A percentile compares a stretch with the other conserved stretches of the same genome.
Evolutionary conservation across 2,113 vertebrate species (phyloP).

Genomic region (Anguilla japonica): DNA sequence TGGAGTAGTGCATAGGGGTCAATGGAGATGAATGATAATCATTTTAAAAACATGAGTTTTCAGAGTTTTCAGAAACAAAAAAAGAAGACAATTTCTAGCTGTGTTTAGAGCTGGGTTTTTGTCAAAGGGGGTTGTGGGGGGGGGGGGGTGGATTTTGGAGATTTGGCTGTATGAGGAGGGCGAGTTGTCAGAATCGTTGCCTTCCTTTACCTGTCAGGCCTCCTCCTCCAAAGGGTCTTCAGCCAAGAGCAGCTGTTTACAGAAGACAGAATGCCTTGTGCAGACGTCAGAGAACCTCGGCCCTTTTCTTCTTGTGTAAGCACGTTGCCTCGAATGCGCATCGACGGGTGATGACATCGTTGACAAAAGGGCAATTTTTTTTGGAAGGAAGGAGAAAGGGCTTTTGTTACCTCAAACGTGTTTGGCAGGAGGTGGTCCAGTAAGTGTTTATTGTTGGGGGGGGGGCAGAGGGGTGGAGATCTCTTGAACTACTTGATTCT

Average conservation of each 20-base stretch:
- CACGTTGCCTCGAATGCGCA: background rate
- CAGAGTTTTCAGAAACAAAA: background rate
- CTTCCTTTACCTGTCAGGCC: constrained; percentile 39
- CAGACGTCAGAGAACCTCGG: background rate
- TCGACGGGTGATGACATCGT: constrained; percentile 18
- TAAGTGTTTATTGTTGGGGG: background rate
- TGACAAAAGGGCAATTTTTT: constrained; percentile 10
- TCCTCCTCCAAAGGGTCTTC: constrained; percentile 35
- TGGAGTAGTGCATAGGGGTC: background rate
- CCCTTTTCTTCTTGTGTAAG: background rate
- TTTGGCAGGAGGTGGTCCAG: constrained; percentile 8
- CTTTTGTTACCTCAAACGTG: background rate
- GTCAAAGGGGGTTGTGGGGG: background rate
- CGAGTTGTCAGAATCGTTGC: constrained; percentile 51
- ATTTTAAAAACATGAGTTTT: background rate
- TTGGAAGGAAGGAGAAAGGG: constrained; percentile 3
- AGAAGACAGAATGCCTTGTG: constrained; percentile 54
- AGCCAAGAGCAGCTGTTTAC: constrained; percentile 60
- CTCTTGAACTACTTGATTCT: background rate
- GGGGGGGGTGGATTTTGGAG: too few species aligned
- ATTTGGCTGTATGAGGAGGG: constrained; percentile 40
- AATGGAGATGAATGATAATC: background rate
- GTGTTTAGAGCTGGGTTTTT: background rate
- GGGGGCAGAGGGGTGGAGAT: background rate
- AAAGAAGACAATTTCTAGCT: too few species aligned